Evolutionary conservation across 2,888 invertebrate genomes (phyloP).

Genomic region (Tachina grossa): DNA sequence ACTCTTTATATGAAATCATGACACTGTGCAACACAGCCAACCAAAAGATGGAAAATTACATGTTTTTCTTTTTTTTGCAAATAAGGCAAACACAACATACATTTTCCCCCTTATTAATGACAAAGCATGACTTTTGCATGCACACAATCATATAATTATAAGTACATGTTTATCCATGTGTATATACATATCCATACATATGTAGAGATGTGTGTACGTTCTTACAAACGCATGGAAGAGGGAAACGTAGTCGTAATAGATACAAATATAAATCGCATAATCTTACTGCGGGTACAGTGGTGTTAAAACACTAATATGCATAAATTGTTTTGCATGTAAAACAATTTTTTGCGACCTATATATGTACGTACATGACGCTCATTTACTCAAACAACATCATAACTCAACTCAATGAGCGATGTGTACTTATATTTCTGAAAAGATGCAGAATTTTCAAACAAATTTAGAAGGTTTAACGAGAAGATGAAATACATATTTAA

Average conservation of each 20-base stretch:
- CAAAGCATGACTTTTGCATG: neutral
- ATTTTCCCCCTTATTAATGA: neutral
- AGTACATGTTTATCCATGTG: too few relatives aligned
- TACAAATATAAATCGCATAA: constrained; percentile 2
- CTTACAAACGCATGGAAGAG: neutral
- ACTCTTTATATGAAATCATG: too few relatives aligned
- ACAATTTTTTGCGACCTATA: too few relatives aligned
- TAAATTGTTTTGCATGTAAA: neutral
- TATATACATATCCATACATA: too few relatives aligned
- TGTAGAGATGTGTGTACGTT: too few relatives aligned
- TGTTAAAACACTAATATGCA: neutral
- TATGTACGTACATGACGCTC: too few relatives aligned
- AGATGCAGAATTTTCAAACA: too few relatives aligned
- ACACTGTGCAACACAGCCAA: neutral
- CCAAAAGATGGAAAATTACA: neutral
- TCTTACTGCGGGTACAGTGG: neutral
- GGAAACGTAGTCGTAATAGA: neutral
- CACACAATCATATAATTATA: neutral
- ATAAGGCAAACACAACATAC: neutral
- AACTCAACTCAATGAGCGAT: too few relatives aligned
- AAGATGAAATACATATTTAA: too few relatives aligned
- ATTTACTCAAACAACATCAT: too few relatives aligned
- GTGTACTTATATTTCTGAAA: too few relatives aligned
- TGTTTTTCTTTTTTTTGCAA: neutral
- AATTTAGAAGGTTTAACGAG: too few relatives aligned